These are phyloP conservation scores for Pararge aegeria DNA, from an alignment of 1,140 invertebrate species.

Conservation along the genomic window DNA sequence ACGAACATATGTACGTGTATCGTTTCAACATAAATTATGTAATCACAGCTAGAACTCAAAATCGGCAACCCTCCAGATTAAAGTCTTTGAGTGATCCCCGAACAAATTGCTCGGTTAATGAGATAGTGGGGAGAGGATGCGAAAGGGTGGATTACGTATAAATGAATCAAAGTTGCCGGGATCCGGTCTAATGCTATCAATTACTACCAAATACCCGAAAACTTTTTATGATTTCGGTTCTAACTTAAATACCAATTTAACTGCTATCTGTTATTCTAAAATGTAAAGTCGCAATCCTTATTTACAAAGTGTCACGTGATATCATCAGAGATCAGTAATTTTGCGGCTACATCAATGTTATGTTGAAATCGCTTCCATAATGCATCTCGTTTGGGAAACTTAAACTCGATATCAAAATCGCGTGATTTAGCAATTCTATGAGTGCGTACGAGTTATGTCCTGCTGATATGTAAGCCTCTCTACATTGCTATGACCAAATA, in stretches of 20 bases:
- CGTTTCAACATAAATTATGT: not conserved
- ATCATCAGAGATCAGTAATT: too few relatives aligned
- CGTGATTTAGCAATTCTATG: too few relatives aligned
- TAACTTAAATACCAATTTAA: not conserved
- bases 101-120: slow-evolving; percentile 70
- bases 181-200: slow-evolving; percentile 38
- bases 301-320: too few relatives aligned
- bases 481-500: too few relatives aligned
- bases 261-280: not conserved
- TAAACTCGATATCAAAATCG: too few relatives aligned
- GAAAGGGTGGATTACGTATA: slow-evolving; percentile 55
- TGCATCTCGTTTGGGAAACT: too few relatives aligned
- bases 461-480: too few relatives aligned
- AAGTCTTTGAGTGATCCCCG: slow-evolving; percentile 56
- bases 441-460: too few relatives aligned
- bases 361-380: too few relatives aligned
- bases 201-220: slow-evolving; percentile 23
- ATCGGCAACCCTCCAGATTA: slow-evolving; percentile 52
- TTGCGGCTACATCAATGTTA: too few relatives aligned
- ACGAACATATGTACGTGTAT: not conserved
- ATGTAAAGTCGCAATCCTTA: too few relatives aligned
- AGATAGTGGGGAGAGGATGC: slow-evolving; percentile 48
- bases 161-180: slow-evolving; percentile 63
- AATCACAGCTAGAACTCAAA: slow-evolving; percentile 9
- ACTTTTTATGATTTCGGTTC: slow-evolving; percentile 7